Conservation (phyloP, 2,888 invertebrate genomes). For the Brachypalpus laphriformis region DNA sequence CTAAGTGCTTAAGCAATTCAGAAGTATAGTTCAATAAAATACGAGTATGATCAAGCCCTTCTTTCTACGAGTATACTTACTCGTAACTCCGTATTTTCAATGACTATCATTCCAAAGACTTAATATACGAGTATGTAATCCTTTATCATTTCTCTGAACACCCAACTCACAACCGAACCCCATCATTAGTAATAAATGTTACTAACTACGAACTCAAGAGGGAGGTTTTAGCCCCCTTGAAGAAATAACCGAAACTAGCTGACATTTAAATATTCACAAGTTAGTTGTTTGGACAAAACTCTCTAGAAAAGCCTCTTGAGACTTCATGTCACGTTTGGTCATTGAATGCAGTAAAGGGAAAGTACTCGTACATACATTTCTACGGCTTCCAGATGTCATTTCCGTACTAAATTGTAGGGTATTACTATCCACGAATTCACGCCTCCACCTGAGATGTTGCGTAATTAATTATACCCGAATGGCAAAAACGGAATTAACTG, state of each 20-base stretch:
- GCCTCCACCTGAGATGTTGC: neutral
- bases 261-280: neutral
- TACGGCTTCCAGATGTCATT: constrained; percentile 19
- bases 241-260: neutral
- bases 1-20: too few species aligned
- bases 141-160: too few species aligned
- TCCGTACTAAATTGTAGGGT: neutral
- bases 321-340: neutral
- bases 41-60: too few species aligned
- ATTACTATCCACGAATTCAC: neutral
- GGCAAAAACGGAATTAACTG: constrained; percentile 7
- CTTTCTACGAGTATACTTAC: too few species aligned
- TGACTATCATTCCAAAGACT: too few species aligned
- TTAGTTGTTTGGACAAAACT: neutral
- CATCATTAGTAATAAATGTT: neutral
- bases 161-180: neutral
- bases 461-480: neutral
- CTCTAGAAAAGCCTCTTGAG: neutral
- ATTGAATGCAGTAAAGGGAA: neutral
- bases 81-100: too few species aligned
- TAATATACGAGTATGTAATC: too few species aligned
- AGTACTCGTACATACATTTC: neutral
- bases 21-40: too few species aligned
- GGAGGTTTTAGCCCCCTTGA: neutral
- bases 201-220: neutral